Conservation (phyloP, 2,888 invertebrate species). For the Cephus runcator region DNA sequence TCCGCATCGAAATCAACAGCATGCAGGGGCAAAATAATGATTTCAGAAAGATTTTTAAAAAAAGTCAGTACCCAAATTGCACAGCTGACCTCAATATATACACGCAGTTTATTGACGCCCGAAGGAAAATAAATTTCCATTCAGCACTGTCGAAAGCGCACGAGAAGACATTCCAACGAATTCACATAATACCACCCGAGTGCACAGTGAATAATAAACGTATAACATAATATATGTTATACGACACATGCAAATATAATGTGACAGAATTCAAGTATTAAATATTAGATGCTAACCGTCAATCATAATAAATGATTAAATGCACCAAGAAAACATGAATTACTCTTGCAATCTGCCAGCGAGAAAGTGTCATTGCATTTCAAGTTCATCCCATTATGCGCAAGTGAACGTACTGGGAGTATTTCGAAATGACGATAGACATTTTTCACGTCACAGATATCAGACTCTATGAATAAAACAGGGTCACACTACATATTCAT, state of each 20-base stretch:
- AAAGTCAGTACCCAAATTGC: not conserved
- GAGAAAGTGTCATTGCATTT: not conserved
- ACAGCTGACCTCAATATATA: not conserved
- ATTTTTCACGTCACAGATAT: conserved; percentile 27
- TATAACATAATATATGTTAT: no score
- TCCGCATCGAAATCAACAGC: not conserved
- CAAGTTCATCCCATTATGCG: not conserved
- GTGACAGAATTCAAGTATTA: not conserved
- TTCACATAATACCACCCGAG: not conserved
- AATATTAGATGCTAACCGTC: not conserved
- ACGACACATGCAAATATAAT: no score
- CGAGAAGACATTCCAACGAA: no score
- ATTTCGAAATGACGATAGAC: conserved; percentile 23
- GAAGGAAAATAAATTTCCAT: not conserved
- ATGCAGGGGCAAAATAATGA: not conserved
- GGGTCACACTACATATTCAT: conserved; percentile 32
- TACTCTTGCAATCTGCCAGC: not conserved
- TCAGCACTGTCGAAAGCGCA: not conserved
- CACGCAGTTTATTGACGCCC: not conserved
- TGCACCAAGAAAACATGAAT: not conserved
- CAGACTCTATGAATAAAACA: conserved; percentile 12
- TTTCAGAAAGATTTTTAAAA: not conserved
- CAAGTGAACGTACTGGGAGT: not conserved
- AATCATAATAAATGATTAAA: not conserved
- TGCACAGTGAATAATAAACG: not conserved